These are phyloP conservation scores for Rissa tridactyla DNA, from an alignment of 2,113 vertebrate genomes.

Conservation along the genomic window DNA sequence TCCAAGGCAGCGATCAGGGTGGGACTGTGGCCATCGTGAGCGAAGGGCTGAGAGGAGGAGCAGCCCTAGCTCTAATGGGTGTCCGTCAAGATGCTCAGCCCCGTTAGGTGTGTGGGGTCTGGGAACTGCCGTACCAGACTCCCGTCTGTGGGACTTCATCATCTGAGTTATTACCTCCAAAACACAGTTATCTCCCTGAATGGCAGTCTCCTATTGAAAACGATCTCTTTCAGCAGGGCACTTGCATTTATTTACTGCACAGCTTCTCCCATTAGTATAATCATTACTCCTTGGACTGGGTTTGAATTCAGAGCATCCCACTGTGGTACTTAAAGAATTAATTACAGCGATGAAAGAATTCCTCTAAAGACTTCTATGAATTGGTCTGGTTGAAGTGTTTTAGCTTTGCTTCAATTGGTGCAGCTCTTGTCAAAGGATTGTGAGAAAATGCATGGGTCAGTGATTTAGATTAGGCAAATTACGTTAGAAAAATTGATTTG, in stretches of 20 bases:
- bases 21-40: background rate
- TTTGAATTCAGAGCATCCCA: constrained; percentile 64
- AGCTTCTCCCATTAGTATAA: constrained; percentile 68
- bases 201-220: background rate
- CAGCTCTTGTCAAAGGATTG: constrained; percentile 56
- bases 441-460: constrained; percentile 48
- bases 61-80: background rate
- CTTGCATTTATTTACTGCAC: constrained; percentile 64
- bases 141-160: background rate
- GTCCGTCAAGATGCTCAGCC: background rate
- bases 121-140: background rate
- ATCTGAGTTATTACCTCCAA: background rate
- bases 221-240: constrained; percentile 11
- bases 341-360: constrained; percentile 66
- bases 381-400: constrained; percentile 57
- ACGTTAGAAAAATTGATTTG: constrained; percentile 60
- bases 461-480: constrained; percentile 52
- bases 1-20: fast-evolving
- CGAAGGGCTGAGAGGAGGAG: background rate
- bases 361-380: constrained; percentile 54
- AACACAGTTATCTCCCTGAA: background rate
- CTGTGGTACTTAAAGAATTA: constrained; percentile 65
- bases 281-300: constrained; percentile 61
- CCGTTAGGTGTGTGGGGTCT: fast-evolving
- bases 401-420: constrained; percentile 51